Base-by-base conservation (phyloP, 2,113 vertebrate genomes). In the Cisticola juncidis region DNA sequence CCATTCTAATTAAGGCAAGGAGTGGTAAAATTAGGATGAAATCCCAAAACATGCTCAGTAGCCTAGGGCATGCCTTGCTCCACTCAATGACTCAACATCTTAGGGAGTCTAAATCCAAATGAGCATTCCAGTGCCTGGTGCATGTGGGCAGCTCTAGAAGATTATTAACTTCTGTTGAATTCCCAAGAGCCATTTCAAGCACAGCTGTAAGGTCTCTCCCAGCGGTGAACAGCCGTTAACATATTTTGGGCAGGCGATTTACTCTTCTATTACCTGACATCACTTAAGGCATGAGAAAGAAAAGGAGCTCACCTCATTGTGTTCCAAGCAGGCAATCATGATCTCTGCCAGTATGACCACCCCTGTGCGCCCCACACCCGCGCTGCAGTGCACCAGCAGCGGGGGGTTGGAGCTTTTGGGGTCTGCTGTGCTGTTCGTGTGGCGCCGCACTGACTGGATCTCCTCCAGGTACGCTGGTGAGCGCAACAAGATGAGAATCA, bases 291-390 rank as follows among this genome's bases (percentile, higher is more conserved):
- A 13, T 0, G 0, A 40, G n/a, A 38, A 58, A 58, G 65, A 54
- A 21, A 10, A 13, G 38, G 18, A 50, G 38, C 42, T 94, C 54
- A 99, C 99, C 99, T 99, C 99, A 15, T 99, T 99, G 98, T 99
- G 99, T 88, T 99, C 99, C 97, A 99, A 95, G 93, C 99, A 99
- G 50, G 99, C 99, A 0, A 99, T 99, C 99, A 99, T 99, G 97
- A 99, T 97, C 98, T 99, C 99, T 3, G 98, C 98, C 94, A 99
- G 96, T 33, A 99, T 98, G 96, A 99, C 98, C 35, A 99, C 99
- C 4, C 99, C 99, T 0, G 98, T 99, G 50, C 99, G 98, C 9
- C 99, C 99, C 54, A 99, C 99, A 1, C 99, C 99, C 0, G 99
- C 99, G 2, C 99, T 99, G 98, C 99, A 99, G 91, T 99, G 99